Evolutionary conservation across 2,888 invertebrate species (phyloP).

Genomic region (Vanessa cardui): DNA sequence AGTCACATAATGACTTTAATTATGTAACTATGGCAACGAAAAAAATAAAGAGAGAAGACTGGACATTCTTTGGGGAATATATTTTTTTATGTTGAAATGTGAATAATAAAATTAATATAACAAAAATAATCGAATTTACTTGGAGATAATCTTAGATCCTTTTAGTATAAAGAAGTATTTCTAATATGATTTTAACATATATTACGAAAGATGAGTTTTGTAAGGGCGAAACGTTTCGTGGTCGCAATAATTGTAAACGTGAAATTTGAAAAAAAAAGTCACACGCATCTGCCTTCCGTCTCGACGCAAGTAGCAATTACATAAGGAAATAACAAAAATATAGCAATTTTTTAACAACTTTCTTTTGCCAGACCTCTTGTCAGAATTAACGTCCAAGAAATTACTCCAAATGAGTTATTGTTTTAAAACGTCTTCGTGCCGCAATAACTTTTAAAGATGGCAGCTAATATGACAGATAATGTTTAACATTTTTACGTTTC

Average conservation of each 20-base stretch:
- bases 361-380: slow-evolving; percentile 51
- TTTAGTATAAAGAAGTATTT: too few relatives aligned
- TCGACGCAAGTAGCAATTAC: slow-evolving; percentile 67
- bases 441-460: slow-evolving; percentile 35
- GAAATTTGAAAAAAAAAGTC: slow-evolving; percentile 69
- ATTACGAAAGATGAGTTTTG: background rate
- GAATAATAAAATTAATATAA: too few relatives aligned
- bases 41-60: too few relatives aligned
- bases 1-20: too few relatives aligned
- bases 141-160: too few relatives aligned
- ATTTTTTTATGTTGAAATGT: too few relatives aligned
- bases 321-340: slow-evolving; percentile 64
- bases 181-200: too few relatives aligned
- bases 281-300: slow-evolving; percentile 77
- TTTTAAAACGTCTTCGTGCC: slow-evolving; percentile 41
- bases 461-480: slow-evolving; percentile 32
- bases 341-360: slow-evolving; percentile 61
- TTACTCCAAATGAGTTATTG: slow-evolving; percentile 55
- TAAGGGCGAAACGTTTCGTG: slow-evolving; percentile 35
- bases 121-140: too few relatives aligned
- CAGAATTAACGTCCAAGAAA: slow-evolving; percentile 55
- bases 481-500: slow-evolving; percentile 14
- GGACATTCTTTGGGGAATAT: too few relatives aligned
- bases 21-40: too few relatives aligned
- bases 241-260: slow-evolving; percentile 54